A percentile compares a stretch with the other conserved stretches of the same genome.
Evolutionary conservation across 2,113 vertebrate genomes (phyloP).

Genomic region (Coturnix japonica): DNA sequence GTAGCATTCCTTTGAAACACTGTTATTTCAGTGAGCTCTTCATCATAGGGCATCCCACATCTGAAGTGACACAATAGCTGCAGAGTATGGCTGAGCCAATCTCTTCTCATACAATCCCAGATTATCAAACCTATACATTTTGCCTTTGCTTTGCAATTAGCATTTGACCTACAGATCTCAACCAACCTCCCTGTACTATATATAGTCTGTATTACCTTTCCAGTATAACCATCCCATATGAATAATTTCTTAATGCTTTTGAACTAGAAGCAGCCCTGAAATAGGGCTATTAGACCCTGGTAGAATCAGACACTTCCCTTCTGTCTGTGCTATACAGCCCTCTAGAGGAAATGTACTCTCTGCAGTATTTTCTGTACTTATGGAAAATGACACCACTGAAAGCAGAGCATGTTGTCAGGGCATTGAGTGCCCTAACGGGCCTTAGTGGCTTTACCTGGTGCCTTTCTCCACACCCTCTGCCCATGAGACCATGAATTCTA

Average conservation of each 20-base stretch:
- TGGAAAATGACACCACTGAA: neutral
- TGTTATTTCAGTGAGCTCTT: neutral
- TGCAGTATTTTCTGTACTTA: neutral
- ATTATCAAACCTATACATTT: neutral
- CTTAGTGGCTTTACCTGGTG: neutral
- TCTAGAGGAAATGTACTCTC: neutral
- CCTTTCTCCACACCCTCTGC: neutral
- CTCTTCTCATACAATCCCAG: neutral
- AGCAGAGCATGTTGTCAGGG: neutral
- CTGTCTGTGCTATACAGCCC: neutral
- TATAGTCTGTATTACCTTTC: neutral
- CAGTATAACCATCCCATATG: neutral
- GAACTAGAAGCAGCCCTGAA: neutral
- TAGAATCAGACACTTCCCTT: neutral
- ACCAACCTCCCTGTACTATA: neutral
- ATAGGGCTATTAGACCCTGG: neutral
- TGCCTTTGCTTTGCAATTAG: neutral
- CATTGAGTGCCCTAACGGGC: neutral
- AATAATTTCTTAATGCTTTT: neutral
- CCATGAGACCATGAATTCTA: neutral
- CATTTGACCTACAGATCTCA: neutral
- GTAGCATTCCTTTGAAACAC: neutral
- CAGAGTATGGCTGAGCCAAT: neutral
- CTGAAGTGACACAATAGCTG: neutral
- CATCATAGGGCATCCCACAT: accelerated